Percentiles rank a stretch among this genome's conserved stretches.
These are phyloP conservation scores for Neuroterus valhalla DNA, from an alignment of 1,140 invertebrate genomes.

Conservation along the genomic window DNA sequence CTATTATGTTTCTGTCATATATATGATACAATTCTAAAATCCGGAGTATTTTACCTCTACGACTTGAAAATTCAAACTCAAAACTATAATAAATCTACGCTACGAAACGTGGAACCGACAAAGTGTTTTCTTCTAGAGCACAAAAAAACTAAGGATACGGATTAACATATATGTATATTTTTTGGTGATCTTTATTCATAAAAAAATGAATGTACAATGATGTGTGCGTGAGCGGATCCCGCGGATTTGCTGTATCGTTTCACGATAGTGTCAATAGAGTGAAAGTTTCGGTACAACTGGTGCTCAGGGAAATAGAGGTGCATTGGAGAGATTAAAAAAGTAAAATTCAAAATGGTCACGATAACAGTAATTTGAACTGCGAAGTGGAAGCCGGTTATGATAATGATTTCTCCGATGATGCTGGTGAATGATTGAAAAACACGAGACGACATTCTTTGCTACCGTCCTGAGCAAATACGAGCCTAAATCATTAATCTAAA, in stretches of 20 bases:
- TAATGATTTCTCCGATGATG: slow-evolving; percentile 21
- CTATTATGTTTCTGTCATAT: slow-evolving; percentile 21
- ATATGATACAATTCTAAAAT: slow-evolving; percentile 9
- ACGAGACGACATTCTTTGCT: background rate
- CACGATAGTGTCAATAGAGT: slow-evolving; percentile 29
- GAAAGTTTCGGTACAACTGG: slow-evolving; percentile 25
- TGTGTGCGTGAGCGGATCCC: slow-evolving; percentile 46
- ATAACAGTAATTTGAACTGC: slow-evolving; percentile 20
- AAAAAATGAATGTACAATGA: slow-evolving; percentile 55
- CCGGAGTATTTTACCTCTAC: background rate
- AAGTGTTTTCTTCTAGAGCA: slow-evolving; percentile 22
- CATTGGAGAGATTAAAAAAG: slow-evolving; percentile 1
- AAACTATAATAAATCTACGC: background rate
- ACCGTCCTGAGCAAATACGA: slow-evolving; percentile 9
- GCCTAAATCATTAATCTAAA: background rate
- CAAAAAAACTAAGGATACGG: slow-evolving; percentile 17
- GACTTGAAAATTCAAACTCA: slow-evolving; percentile 14
- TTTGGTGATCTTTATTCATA: slow-evolving; percentile 46
- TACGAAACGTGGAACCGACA: slow-evolving; percentile 1
- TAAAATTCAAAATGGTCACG: slow-evolving; percentile 20
- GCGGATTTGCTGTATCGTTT: slow-evolving; percentile 29
- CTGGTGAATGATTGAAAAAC: slow-evolving; percentile 17
- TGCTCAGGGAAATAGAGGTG: slow-evolving; percentile 4
- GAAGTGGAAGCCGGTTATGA: slow-evolving; percentile 27
- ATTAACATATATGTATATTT: slow-evolving; percentile 13